Evolutionary conservation across 2,797 vertebrate species (phyloP).

Genomic region (Amphiprion clarkii): DNA sequence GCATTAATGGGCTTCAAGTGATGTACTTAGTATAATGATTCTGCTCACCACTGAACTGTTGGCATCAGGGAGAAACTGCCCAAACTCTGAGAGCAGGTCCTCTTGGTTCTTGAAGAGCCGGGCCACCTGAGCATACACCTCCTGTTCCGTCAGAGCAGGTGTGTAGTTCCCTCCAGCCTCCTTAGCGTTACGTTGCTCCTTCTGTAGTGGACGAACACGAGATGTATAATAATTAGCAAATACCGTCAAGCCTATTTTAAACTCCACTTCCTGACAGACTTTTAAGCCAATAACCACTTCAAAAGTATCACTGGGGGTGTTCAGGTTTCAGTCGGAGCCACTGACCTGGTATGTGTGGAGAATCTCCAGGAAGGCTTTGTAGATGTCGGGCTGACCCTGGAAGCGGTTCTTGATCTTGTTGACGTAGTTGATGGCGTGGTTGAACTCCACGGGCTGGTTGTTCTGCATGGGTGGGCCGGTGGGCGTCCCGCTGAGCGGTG

Average conservation of each 20-base stretch:
- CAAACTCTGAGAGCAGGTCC: constrained; percentile 97
- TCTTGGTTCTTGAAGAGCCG: constrained; percentile 99
- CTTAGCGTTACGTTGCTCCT: constrained; percentile 98
- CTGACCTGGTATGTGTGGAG: constrained; percentile 97
- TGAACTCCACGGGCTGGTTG: constrained; percentile 99
- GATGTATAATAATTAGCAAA: not conserved
- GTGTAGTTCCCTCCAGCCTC: constrained; percentile 99
- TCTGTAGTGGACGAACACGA: constrained; percentile 80
- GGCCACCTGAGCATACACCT: constrained; percentile 98
- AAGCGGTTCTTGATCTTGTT: constrained; percentile 99
- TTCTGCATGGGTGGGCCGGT: constrained; percentile 94
- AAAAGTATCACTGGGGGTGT: not conserved
- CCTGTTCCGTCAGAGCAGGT: constrained; percentile 95
- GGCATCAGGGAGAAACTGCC: constrained; percentile 97
- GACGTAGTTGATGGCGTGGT: constrained; percentile 99
- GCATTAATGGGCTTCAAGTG: not conserved
- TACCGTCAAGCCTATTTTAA: too few species aligned
- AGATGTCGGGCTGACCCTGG: constrained; percentile 99
- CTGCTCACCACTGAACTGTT: constrained; percentile 95
- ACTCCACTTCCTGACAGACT: too few species aligned
- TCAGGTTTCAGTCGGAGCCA: not conserved
- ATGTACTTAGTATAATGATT: not conserved
- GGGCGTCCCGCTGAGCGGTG: constrained; percentile 93
- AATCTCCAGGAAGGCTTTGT: constrained; percentile 99
- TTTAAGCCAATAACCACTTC: not conserved